Percentiles rank a stretch among this genome's conserved stretches.
Evolutionary conservation across 2,888 invertebrate species (phyloP).

Genomic region (Horisme vitalbata): DNA sequence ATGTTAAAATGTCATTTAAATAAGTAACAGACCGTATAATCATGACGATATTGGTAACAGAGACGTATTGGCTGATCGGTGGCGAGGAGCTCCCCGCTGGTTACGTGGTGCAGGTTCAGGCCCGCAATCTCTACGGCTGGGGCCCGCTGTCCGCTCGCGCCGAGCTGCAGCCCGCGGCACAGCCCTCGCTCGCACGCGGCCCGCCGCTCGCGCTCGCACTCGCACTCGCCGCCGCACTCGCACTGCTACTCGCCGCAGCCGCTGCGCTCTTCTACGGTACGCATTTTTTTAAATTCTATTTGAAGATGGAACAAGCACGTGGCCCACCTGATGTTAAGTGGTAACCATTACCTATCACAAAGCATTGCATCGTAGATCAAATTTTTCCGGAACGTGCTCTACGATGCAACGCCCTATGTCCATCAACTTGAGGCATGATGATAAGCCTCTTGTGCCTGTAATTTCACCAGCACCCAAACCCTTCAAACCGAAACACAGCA

Average conservation of each 20-base stretch:
- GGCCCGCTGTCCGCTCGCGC: slow-evolving; percentile 89
- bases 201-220: slow-evolving; percentile 85
- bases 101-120: slow-evolving; percentile 88
- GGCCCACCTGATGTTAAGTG: too few relatives aligned
- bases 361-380: too few relatives aligned
- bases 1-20: too few relatives aligned
- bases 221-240: too few relatives aligned
- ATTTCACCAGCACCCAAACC: too few relatives aligned
- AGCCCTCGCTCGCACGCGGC: slow-evolving; percentile 78
- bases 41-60: slow-evolving; percentile 49
- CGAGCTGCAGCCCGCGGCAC: slow-evolving; percentile 58
- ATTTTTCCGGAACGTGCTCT: too few relatives aligned
- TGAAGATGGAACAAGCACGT: too few relatives aligned
- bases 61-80: slow-evolving; percentile 91
- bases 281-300: neutral
- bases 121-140: slow-evolving; percentile 91
- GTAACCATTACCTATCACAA: too few relatives aligned
- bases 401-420: too few relatives aligned
- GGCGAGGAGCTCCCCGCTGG: slow-evolving; percentile 86
- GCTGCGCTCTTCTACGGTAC: slow-evolving; percentile 57
- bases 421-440: too few relatives aligned
- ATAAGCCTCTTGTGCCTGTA: too few relatives aligned
- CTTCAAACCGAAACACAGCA: too few relatives aligned
- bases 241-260: slow-evolving; percentile 51
- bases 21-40: neutral